Evolutionary conservation across 2,113 vertebrate genomes (phyloP), one percentile per base, ranked within the genome.

Genomic region (Ranitomeya imitator): DNA sequence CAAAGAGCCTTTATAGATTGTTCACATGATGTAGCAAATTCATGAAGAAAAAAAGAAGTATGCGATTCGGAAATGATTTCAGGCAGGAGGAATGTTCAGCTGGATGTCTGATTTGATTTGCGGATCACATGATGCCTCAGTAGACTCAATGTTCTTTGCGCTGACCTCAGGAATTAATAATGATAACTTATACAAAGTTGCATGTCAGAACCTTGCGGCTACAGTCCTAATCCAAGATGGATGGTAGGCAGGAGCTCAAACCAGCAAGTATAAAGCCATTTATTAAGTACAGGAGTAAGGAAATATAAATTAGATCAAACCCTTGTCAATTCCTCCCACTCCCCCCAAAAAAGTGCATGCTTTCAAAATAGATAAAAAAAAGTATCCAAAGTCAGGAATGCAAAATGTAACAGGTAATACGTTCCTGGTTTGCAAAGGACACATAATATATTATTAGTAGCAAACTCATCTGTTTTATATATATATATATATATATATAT

Each of bases 41-140:
- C 83, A 82, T 74, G 85, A 83, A 82, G 73, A 88, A 89, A 2
- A 89, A 81, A 31, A 61, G 1, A 76, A 2, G 71, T 89, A 91
- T 93, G 91, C 93, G 92, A 92, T 73, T 79, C 37, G 82, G 94
- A 94, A 95, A 92, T 97, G 96, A 98, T 93, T 93, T 96, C 95
- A 97, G 93, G 91, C 90, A 90, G 80, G 71, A 95, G 91, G 95
- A 97, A 97, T 96, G 95, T 90, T 94, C 93, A 92, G 93, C 95
- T 95, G 91, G 89, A 91, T 92, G 91, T 87, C 90, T 95, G 95
- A 95, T 95, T 97, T 93, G 92, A 97, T 97, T 96, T 51, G 19
- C 93, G 88, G 94, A 93, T 92, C 93, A 94, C 92, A 92, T 94
- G 95, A 93, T 92, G 93, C 91, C 90, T 89, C 69, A 83, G 91